phyloP scores from a whole-genome alignment of 2,797 vertebrate genomes.

The Gila robusta region DNA sequence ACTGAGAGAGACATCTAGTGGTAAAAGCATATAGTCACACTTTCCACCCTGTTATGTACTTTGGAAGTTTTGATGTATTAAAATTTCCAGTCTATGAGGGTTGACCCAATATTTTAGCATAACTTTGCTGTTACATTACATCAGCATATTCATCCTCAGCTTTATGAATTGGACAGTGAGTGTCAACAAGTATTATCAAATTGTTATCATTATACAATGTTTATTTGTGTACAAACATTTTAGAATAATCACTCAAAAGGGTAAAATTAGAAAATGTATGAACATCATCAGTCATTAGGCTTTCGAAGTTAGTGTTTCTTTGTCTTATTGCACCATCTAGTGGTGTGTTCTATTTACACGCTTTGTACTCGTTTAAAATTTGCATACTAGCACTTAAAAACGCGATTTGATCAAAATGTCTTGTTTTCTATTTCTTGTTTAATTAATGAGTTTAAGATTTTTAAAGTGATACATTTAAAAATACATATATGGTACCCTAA shows the following conservation, averaged over 20 bases:
- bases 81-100: neutral
- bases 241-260: neutral
- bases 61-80: neutral
- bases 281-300: neutral
- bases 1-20: slow-evolving; percentile 36
- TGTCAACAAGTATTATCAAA: neutral
- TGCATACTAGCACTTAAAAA: neutral
- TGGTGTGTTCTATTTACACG: neutral
- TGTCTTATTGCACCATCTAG: slow-evolving; percentile 33
- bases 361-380: no score
- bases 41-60: neutral
- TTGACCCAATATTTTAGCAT: neutral
- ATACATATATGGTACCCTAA: neutral
- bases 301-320: neutral
- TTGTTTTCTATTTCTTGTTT: neutral
- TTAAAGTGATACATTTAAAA: neutral
- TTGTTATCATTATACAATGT: neutral
- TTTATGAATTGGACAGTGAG: neutral
- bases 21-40: neutral
- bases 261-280: neutral
- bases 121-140: neutral
- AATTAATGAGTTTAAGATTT: neutral
- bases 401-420: neutral
- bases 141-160: neutral
- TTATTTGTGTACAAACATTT: neutral